phyloP scores from a whole-genome alignment of 2,113 vertebrate genomes.

The Otolemur garnettii region DNA sequence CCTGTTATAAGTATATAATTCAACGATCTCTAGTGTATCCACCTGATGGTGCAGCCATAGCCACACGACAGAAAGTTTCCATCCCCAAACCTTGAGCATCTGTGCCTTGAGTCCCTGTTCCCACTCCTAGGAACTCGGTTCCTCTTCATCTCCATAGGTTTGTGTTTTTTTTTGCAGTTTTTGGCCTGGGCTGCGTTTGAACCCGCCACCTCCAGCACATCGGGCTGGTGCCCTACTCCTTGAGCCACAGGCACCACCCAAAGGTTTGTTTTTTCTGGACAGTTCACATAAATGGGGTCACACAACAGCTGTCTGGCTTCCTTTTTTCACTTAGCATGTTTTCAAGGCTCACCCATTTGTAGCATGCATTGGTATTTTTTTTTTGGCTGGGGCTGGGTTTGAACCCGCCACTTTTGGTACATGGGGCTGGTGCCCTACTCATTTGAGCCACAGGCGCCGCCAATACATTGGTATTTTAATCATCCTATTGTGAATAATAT shows the following conservation, averaged over 20 bases:
- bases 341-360: not conserved
- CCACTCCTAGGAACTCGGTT: too few relatives aligned
- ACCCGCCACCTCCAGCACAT: too few relatives aligned
- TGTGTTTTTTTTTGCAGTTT: too few relatives aligned
- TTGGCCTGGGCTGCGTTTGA: too few relatives aligned
- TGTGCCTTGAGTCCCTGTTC: too few relatives aligned
- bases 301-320: not conserved
- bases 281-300: not conserved
- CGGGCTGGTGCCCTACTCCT: too few relatives aligned
- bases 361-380: not conserved
- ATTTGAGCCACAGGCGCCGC: too few relatives aligned
- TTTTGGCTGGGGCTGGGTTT: too few relatives aligned
- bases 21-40: not conserved
- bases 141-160: not conserved
- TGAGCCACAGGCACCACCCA: too few relatives aligned
- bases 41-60: not conserved
- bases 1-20: not conserved
- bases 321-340: not conserved
- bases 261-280: not conserved
- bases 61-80: not conserved
- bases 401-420: too few relatives aligned
- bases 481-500: not conserved
- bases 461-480: not conserved
- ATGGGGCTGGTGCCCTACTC: too few relatives aligned
- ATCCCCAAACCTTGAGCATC: not conserved